phyloP scores from a whole-genome alignment of 2,888 invertebrate species.

The Antheraea yamamai region DNA sequence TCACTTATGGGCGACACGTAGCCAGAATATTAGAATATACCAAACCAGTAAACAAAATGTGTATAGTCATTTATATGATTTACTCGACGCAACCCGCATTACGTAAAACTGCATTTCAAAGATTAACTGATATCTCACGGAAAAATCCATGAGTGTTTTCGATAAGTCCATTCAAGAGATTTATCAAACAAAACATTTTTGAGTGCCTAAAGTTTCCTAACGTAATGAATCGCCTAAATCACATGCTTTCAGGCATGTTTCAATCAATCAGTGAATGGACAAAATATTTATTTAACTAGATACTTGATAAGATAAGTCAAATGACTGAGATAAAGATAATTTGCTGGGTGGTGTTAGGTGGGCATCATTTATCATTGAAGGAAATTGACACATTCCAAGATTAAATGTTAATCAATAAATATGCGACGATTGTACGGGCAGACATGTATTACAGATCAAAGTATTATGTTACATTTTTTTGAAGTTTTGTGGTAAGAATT shows the following conservation, averaged over 20 bases:
- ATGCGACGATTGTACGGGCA: background rate
- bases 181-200: background rate
- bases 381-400: background rate
- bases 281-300: slow-evolving; percentile 9
- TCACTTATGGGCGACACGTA: background rate
- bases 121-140: background rate
- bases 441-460: background rate
- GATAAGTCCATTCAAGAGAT: background rate
- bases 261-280: background rate
- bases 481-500: too few species aligned
- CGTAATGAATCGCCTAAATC: background rate
- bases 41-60: too few species aligned
- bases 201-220: background rate
- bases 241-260: background rate
- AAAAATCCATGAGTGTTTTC: background rate
- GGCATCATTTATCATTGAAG: background rate
- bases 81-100: too few species aligned
- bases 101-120: background rate
- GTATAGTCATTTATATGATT: too few species aligned
- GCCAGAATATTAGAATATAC: too few species aligned
- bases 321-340: background rate
- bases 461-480: too few species aligned
- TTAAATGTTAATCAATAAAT: background rate
- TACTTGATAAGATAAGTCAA: background rate
- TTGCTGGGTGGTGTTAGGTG: background rate